Conservation (phyloP, 2,888 invertebrate species). For the Operophtera brumata region DNA sequence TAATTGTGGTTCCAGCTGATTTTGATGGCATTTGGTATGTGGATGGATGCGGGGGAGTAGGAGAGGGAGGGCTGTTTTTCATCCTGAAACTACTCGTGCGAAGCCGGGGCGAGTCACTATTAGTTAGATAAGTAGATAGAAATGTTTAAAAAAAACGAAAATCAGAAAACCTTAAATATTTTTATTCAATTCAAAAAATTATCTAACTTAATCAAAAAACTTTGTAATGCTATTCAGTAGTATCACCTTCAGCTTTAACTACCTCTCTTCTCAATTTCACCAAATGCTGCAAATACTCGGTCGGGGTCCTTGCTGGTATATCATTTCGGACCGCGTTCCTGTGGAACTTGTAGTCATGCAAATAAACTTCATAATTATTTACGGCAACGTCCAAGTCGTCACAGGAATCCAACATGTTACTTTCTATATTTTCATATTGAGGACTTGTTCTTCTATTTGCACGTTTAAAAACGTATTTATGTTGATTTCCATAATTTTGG, state of each 20-base stretch:
- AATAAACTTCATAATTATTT: constrained; percentile 57
- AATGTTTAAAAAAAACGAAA: no score
- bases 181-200: background rate
- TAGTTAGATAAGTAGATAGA: no score
- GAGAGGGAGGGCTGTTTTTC: no score
- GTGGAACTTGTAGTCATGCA: constrained; percentile 40
- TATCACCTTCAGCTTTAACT: constrained; percentile 74
- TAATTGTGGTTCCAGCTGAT: no score
- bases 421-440: constrained; percentile 49
- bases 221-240: constrained; percentile 35
- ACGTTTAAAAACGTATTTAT: constrained; percentile 33
- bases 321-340: constrained; percentile 24
- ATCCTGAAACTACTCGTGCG: no score
- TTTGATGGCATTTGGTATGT: no score
- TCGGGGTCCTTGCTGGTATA: constrained; percentile 61
- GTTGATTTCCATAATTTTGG: constrained; percentile 26
- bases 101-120: no score
- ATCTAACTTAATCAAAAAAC: background rate
- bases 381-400: constrained; percentile 55
- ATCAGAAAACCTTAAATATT: no score
- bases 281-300: constrained; percentile 80
- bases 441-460: constrained; percentile 38
- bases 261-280: constrained; percentile 78
- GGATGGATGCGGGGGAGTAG: no score
- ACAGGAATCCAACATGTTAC: constrained; percentile 58